Conservation (phyloP, 1,140 invertebrate genomes). For the Campoletis sonorensis region DNA sequence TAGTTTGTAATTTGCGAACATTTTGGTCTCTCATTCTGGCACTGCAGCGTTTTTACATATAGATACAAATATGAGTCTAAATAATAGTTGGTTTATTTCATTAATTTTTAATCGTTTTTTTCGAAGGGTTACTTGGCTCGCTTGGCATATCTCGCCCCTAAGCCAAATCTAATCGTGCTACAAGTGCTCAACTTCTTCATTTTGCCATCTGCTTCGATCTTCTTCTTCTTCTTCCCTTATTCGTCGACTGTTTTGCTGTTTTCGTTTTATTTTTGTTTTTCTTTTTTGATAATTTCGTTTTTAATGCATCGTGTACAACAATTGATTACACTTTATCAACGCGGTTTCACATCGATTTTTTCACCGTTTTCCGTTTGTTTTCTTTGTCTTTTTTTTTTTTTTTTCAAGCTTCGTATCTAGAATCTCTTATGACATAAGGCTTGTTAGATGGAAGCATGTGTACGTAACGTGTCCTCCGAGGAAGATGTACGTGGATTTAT, state of each 20-base stretch:
- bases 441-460: slow-evolving; percentile 68
- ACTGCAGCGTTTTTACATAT: no score
- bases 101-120: background rate
- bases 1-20: no score
- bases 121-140: slow-evolving; percentile 38
- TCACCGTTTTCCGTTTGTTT: no score
- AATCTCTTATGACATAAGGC: slow-evolving; percentile 65
- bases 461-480: slow-evolving; percentile 51
- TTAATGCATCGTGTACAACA: slow-evolving; percentile 37
- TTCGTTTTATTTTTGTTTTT: background rate
- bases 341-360: slow-evolving; percentile 50
- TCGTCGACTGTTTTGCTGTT: background rate
- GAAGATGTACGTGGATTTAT: slow-evolving; percentile 44
- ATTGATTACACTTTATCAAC: slow-evolving; percentile 52
- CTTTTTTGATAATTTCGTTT: background rate
- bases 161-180: slow-evolving; percentile 28
- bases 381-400: slow-evolving; percentile 11
- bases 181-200: background rate
- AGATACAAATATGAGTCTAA: no score
- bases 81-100: background rate
- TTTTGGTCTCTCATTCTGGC: no score
- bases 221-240: background rate
- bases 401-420: slow-evolving; percentile 52
- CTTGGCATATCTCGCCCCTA: background rate
- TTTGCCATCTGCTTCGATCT: slow-evolving; percentile 6